Base-by-base conservation (phyloP, 2,113 vertebrate species). In the Phyllopteryx taeniolatus region DNA sequence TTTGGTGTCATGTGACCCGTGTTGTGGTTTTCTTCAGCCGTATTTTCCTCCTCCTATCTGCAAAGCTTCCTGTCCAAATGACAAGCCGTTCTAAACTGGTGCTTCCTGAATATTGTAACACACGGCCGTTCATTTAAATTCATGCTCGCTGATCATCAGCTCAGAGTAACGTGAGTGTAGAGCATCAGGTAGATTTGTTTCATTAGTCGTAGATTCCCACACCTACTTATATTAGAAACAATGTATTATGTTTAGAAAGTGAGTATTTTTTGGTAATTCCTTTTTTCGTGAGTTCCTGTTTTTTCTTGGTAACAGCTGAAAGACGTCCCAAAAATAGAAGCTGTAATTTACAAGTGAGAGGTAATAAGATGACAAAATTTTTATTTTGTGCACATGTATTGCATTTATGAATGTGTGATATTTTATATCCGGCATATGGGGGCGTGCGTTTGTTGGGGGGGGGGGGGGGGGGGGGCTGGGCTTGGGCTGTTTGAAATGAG, bases 401-500 rank as follows among this genome's bases (percentile, higher is more conserved):
- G 17, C 53, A 63, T 39, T 27, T 14, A 14, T 66, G 64, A 7
- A 66, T 10, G 3, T 66, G 44, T 31, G 64, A 66, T 14, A 53
- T 4, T 67, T 70, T 15, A 31, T 60, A 42, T 62, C 68, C 73
- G 77, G 69, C 53, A 72, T 46, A 66, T 51, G 66, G 70, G 33
- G 49, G 68, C 61, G 67, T 68, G 68, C 2, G 57, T 14, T 3
- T 14, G 27, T 27, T 1, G 27, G 27, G 27, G 27, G 27, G 27
- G 27, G 27, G 27, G 57, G 22, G 57, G 82, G 72, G 68, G 14
- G 72, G 77, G 43, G 78, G 78, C 83, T 84, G 77, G 86, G 31
- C n/a, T n/a, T n/a, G n/a, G n/a, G 87, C 86, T 90, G 82, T 82
- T 46, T 79, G 71, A 82, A 92, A 94, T 93, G 90, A 93, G 93